phyloP scores from a whole-genome alignment of 2,113 vertebrate genomes.

The Sapajus apella region DNA sequence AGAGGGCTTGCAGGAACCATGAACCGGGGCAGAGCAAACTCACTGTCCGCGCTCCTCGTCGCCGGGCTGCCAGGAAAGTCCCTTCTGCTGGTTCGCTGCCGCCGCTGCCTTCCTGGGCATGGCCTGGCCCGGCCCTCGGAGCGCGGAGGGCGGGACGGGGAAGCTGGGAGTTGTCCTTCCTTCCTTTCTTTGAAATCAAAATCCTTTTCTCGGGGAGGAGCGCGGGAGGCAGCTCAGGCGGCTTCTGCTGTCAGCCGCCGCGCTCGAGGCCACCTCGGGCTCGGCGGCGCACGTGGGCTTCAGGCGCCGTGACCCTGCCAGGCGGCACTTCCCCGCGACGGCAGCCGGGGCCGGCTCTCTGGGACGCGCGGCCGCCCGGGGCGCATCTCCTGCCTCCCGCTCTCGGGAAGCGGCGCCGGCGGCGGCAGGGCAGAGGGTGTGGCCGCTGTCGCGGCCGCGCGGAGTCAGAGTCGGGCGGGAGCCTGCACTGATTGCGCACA shows the following conservation, averaged over 20 bases:
- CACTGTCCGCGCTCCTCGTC: slow-evolving; percentile 20
- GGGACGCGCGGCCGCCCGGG: slow-evolving; percentile 27
- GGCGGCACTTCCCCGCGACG: slow-evolving; percentile 22
- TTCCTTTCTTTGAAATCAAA: slow-evolving; percentile 78
- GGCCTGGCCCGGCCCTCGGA: slow-evolving; percentile 39
- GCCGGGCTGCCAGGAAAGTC: slow-evolving; percentile 69
- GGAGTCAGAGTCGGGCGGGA: slow-evolving; percentile 56
- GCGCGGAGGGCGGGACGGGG: slow-evolving; percentile 75
- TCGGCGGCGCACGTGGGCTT: slow-evolving; percentile 71
- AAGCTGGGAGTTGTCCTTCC: slow-evolving; percentile 78
- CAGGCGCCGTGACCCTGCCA: slow-evolving; percentile 42
- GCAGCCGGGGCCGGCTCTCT: neutral
- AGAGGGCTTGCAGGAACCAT: slow-evolving; percentile 52
- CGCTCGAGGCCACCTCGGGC: neutral
- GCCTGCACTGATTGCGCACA: slow-evolving; percentile 23
- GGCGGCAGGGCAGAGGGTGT: slow-evolving; percentile 76
- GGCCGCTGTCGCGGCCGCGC: slow-evolving; percentile 58
- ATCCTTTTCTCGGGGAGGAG: slow-evolving; percentile 64
- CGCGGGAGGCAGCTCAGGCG: slow-evolving; percentile 10
- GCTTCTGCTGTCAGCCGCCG: slow-evolving; percentile 49
- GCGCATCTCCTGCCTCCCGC: slow-evolving; percentile 64
- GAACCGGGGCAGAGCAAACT: slow-evolving; percentile 49
- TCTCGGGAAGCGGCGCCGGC: slow-evolving; percentile 64
- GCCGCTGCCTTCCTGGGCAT: slow-evolving; percentile 78
- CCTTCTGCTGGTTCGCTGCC: slow-evolving; percentile 55